Evolutionary conservation across 2,113 vertebrate species (phyloP).

Genomic region (Tetraodon nigroviridis): DNA sequence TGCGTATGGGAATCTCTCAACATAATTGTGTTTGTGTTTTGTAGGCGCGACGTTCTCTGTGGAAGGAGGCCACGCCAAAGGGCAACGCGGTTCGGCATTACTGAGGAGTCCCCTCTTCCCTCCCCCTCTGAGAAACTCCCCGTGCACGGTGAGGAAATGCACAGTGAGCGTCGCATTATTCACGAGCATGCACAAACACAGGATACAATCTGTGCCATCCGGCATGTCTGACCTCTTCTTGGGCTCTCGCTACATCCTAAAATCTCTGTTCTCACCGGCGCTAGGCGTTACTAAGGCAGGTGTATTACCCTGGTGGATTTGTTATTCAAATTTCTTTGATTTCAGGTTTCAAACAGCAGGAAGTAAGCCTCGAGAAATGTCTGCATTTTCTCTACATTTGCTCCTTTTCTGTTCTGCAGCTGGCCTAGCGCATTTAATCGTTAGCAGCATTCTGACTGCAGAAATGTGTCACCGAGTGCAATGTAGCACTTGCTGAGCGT

Average conservation of each 20-base stretch:
- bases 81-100: constrained; percentile 66
- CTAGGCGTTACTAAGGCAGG: no score
- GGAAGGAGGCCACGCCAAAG: constrained; percentile 77
- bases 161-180: background rate
- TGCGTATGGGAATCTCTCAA: background rate
- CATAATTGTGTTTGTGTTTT: constrained; percentile 20
- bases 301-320: no score
- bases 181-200: background rate
- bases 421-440: no score
- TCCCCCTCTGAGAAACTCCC: constrained; percentile 88
- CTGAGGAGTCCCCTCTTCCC: constrained; percentile 85
- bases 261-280: background rate
- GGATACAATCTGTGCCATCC: background rate
- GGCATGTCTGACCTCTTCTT: background rate
- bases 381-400: no score
- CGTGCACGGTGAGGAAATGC: constrained; percentile 81
- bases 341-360: no score
- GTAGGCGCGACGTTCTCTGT: constrained; percentile 80
- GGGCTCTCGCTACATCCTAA: background rate
- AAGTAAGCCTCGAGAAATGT: no score
- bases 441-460: background rate
- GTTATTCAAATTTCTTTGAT: no score
- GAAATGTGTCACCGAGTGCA: background rate
- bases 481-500: background rate
- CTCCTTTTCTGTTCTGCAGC: no score